Evolutionary conservation across 2,797 vertebrate genomes (phyloP).

Genomic region (Pampus argenteus): DNA sequence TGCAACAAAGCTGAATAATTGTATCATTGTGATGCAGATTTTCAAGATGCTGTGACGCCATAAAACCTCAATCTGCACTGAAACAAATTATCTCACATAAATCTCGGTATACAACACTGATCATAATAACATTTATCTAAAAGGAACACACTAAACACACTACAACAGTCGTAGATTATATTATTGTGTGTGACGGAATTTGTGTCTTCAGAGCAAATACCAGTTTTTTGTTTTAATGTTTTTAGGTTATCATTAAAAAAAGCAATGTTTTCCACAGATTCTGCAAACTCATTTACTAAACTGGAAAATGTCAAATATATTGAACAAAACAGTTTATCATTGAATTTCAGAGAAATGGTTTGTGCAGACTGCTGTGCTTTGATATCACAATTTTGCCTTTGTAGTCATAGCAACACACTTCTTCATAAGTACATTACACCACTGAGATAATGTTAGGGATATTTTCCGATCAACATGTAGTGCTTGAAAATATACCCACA

Average conservation of each 20-base stretch:
- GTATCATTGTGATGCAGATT: background rate
- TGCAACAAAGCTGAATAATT: background rate
- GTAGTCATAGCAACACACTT: background rate
- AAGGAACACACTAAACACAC: background rate
- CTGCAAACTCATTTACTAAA: background rate
- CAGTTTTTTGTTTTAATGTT: background rate
- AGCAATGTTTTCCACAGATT: background rate
- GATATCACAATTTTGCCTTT: background rate
- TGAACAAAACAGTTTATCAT: slow-evolving; percentile 7
- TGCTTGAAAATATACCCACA: background rate
- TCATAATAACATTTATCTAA: background rate
- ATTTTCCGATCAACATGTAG: background rate
- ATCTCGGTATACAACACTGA: background rate
- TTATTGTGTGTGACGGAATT: background rate
- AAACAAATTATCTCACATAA: background rate
- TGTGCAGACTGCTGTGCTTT: background rate
- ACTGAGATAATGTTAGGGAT: background rate
- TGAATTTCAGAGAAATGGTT: background rate
- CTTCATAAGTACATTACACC: background rate
- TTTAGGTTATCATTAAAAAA: background rate
- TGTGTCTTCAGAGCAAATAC: background rate
- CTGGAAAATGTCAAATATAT: background rate
- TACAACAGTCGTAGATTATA: background rate
- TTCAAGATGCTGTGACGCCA: background rate
- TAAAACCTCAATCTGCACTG: background rate